Conservation (phyloP, 2,888 invertebrate species). For the Eupeodes luniger region DNA sequence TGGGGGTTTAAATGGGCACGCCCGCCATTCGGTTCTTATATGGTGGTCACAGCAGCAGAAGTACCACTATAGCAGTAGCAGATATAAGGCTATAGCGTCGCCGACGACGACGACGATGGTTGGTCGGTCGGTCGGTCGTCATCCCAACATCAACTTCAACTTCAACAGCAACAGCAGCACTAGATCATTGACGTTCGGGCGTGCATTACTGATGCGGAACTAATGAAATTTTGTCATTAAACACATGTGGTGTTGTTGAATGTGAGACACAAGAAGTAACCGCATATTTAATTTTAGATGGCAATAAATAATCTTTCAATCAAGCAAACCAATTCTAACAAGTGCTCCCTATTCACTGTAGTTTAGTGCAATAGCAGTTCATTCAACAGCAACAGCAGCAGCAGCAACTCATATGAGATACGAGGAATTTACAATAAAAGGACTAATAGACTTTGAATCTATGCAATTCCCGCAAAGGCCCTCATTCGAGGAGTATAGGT, state of each 20-base stretch:
- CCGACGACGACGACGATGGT: background rate
- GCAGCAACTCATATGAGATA: background rate
- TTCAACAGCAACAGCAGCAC: constrained; percentile 52
- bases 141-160: constrained; percentile 36
- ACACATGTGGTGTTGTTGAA: constrained; percentile 67
- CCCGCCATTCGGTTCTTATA: constrained; percentile 70
- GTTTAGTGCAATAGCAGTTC: constrained; percentile 35
- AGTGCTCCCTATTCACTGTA: constrained; percentile 12
- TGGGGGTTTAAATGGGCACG: constrained; percentile 72
- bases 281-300: constrained; percentile 72
- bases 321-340: constrained; percentile 57
- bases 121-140: constrained; percentile 14
- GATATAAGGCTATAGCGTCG: constrained; percentile 54
- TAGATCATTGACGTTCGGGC: constrained; percentile 75
- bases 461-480: constrained; percentile 27
- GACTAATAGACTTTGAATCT: constrained; percentile 52
- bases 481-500: background rate
- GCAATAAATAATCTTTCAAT: constrained; percentile 74
- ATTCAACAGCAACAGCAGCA: background rate
- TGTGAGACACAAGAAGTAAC: constrained; percentile 54
- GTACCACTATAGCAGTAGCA: constrained; percentile 21
- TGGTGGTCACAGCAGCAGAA: constrained; percentile 62
- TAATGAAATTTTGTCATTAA: constrained; percentile 76
- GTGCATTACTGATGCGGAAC: constrained; percentile 76
- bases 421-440: constrained; percentile 24